Evolutionary conservation across 2,113 vertebrate species (phyloP).

Genomic region (Plectropomus leopardus): DNA sequence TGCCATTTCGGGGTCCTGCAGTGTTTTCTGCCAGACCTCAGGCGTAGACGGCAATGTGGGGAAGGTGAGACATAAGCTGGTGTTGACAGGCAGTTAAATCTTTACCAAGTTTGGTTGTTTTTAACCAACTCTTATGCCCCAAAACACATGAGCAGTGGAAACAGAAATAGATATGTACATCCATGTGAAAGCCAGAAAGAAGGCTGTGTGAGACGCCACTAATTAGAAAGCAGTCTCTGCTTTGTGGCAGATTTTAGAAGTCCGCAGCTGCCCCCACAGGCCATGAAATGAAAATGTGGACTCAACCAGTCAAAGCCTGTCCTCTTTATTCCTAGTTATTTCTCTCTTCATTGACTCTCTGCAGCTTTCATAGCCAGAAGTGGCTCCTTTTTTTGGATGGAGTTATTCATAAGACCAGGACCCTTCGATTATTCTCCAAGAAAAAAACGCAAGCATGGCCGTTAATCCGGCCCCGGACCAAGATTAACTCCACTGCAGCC

Average conservation of each 20-base stretch:
- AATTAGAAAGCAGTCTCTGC: conserved; percentile 14
- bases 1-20: conserved; percentile 39
- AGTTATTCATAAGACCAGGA: conserved; percentile 63
- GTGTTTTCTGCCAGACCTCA: conserved; percentile 29
- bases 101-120: conserved; percentile 22
- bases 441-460: conserved; percentile 68
- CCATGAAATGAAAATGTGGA: conserved; percentile 74
- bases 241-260: conserved; percentile 41
- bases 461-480: conserved; percentile 74
- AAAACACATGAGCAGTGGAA: conserved; percentile 18
- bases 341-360: conserved; percentile 72
- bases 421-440: conserved; percentile 68
- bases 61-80: not conserved
- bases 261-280: conserved; percentile 53
- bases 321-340: conserved; percentile 64
- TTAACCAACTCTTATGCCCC: not conserved
- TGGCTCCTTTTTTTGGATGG: conserved; percentile 47
- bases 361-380: conserved; percentile 67
- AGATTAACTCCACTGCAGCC: conserved; percentile 73
- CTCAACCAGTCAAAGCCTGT: conserved; percentile 63
- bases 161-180: conserved; percentile 6
- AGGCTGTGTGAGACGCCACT: conserved; percentile 13
- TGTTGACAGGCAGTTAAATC: conserved; percentile 35
- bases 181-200: not conserved
- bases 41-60: conserved; percentile 2